Evolutionary conservation across 1,140 invertebrate genomes (phyloP).

Genomic region (Galleria mellonella): DNA sequence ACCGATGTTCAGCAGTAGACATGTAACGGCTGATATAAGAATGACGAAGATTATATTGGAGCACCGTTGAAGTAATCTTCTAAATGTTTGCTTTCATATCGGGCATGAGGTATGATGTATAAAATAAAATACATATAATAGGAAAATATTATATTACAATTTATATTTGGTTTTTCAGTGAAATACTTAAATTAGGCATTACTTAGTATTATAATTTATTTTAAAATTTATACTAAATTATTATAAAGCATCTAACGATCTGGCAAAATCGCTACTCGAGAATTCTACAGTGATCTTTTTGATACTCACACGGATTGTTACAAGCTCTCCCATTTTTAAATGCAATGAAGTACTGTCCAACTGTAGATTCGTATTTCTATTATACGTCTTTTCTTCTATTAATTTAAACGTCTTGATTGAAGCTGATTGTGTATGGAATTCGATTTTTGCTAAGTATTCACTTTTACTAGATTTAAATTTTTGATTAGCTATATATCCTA

Average conservation of each 20-base stretch:
- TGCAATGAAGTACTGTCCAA: conserved; percentile 61
- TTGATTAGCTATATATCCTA: conserved; percentile 50
- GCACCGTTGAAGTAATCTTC: no score
- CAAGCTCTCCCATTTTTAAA: conserved; percentile 56
- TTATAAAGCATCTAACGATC: conserved; percentile 18
- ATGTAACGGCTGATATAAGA: no score
- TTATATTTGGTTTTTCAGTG: conserved; percentile 1
- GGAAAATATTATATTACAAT: conserved; percentile 11
- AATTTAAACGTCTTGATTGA: conserved; percentile 57
- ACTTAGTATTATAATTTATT: conserved; percentile 6
- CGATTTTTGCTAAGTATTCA: conserved; percentile 59
- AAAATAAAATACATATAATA: conserved; percentile 6
- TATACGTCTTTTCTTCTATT: conserved; percentile 61
- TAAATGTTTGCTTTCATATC: no score
- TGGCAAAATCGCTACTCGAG: conserved; percentile 29
- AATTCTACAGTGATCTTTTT: conserved; percentile 42
- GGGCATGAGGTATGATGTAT: background rate
- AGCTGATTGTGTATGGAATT: conserved; percentile 62
- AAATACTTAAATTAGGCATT: conserved; percentile 16
- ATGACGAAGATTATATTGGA: no score
- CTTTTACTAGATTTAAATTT: conserved; percentile 57
- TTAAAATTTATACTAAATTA: background rate
- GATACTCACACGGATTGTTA: conserved; percentile 65
- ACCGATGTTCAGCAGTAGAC: no score
- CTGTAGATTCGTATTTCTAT: conserved; percentile 63